phyloP scores from a whole-genome alignment of 2,888 invertebrate species.

The Conistra vaccinii region DNA sequence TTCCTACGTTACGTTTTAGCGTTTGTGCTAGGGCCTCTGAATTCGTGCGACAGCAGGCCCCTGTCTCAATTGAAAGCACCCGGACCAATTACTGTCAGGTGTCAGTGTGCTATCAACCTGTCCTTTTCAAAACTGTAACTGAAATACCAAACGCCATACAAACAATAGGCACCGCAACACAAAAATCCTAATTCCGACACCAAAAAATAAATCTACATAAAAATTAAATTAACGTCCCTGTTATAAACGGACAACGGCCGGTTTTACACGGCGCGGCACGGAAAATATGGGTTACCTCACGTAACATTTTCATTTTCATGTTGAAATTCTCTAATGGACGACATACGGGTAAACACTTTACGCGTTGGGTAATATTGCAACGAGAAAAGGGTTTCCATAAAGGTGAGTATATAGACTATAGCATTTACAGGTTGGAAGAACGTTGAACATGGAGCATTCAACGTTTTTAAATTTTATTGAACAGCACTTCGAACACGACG shows the following conservation, averaged over 20 bases:
- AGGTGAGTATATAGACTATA: too few relatives aligned
- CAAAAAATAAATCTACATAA: conserved; percentile 8
- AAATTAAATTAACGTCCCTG: conserved; percentile 28
- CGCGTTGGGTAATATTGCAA: conserved; percentile 11
- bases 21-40: not conserved
- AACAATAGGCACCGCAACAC: not conserved
- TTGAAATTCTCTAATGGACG: conserved; percentile 42
- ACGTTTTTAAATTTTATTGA: too few relatives aligned
- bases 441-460: too few relatives aligned
- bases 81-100: not conserved
- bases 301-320: conserved; percentile 27
- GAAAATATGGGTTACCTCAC: conserved; percentile 22
- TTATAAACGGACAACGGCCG: conserved; percentile 4
- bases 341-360: conserved; percentile 23
- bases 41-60: not conserved
- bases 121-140: not conserved
- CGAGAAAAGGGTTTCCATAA: conserved; percentile 17
- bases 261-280: not conserved
- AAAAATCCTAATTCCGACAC: conserved; percentile 1
- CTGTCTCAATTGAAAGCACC: not conserved
- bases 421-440: too few relatives aligned
- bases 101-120: not conserved
- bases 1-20: not conserved
- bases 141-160: conserved; percentile 2
- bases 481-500: too few relatives aligned